Evolutionary conservation across 2,797 vertebrate species (phyloP), one percentile per base, ranked within the genome.

Genomic region (Monodelphis domestica): DNA sequence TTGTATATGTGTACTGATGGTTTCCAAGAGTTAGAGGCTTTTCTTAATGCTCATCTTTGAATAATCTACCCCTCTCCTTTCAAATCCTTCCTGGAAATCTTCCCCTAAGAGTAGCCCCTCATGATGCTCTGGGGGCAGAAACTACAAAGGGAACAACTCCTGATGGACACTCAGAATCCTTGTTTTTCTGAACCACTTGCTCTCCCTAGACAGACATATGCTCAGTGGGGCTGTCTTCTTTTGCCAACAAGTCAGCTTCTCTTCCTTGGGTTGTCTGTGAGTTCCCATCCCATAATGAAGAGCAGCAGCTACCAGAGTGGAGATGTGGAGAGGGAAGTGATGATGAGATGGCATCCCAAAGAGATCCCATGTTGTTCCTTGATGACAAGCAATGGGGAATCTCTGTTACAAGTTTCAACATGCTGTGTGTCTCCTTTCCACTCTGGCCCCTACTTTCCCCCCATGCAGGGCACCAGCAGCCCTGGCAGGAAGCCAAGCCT

Each of bases 351-450:
- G 93, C 70, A 30, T 90, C 92, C 93, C 63, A 55, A 45, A 93
- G 93, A 87, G 92, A 84, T 38, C 78, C 57, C 91, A 63, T 21
- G 56, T 45, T 92, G 57, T 88, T 93, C 90, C 93, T 96, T 95
- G 94, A 96, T 94, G 91, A 90, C 70, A 94, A 96, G 91, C 94
- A 59, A 92, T 54, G 56, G 95, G 91, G 70, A 94, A 93, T 90
- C 91, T 63, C 52, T 29, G 84, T 54, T 87, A 59, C 87, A 84
- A 30, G 87, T 3, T 0, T 78, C 89, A 57, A 55, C 30, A 17
- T 0, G 24, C 1, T 2, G 87, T 87, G 59, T 70, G 91, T 26
- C 89, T 56, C n/a, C 70, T 84, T 38, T 24, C 87, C 50, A 55
- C 87, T 91, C 92, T 29, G 54, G 53, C 96, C 88, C 84, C 59